phyloP scores from a whole-genome alignment of 1,140 invertebrate genomes.

The Gonatopus flavifemur region DNA sequence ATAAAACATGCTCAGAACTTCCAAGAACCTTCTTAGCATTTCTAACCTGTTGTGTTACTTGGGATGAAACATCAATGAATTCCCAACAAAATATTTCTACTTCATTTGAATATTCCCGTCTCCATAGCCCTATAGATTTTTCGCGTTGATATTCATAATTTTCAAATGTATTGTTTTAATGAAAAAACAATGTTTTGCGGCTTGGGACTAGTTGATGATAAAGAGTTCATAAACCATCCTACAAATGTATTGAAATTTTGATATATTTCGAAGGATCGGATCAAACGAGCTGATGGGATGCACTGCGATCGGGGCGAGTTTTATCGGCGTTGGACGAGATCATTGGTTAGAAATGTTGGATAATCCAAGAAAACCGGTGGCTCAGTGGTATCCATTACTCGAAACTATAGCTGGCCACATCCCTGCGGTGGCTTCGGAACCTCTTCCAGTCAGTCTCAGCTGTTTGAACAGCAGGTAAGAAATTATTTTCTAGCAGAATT shows the following conservation, averaged over 20 bases:
- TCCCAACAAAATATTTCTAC: too few species aligned
- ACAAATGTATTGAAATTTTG: background rate
- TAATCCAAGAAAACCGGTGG: slow-evolving; percentile 79
- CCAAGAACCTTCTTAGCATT: too few species aligned
- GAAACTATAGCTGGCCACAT: slow-evolving; percentile 68
- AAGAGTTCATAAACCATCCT: too few species aligned
- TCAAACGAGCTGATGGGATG: slow-evolving; percentile 86
- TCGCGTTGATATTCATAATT: background rate
- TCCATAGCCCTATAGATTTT: background rate
- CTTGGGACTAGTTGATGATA: too few species aligned
- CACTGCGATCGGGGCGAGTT: slow-evolving; percentile 75
- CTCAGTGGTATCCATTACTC: slow-evolving; percentile 82
- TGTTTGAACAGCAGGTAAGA: slow-evolving; percentile 68
- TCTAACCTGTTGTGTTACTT: too few species aligned
- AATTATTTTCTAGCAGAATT: too few species aligned
- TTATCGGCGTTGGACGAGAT: slow-evolving; percentile 78
- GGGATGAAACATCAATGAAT: too few species aligned
- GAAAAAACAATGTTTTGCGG: too few species aligned
- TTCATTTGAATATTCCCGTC: too few species aligned
- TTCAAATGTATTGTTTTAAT: background rate
- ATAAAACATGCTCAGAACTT: too few species aligned
- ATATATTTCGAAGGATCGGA: slow-evolving; percentile 70
- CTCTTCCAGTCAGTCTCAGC: slow-evolving; percentile 63
- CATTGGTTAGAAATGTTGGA: slow-evolving; percentile 90
- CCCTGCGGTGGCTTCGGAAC: slow-evolving; percentile 56